Percentiles rank a stretch among this genome's conserved stretches.
Evolutionary conservation across 2,113 vertebrate genomes (phyloP).

Genomic region (Halichoerus grypus): DNA sequence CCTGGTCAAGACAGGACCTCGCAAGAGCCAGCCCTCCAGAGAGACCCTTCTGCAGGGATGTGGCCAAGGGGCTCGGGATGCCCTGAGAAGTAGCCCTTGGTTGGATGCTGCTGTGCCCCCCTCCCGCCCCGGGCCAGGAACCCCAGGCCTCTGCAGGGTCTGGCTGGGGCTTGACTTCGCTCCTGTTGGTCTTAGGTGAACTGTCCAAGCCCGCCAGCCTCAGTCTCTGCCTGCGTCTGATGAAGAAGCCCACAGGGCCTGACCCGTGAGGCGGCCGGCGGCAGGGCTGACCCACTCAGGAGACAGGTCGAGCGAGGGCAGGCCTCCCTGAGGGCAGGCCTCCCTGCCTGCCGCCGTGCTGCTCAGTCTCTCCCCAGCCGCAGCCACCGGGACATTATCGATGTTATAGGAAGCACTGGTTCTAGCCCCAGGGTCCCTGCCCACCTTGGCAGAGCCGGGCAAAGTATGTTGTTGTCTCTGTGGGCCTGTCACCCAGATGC

Average conservation of each 20-base stretch:
- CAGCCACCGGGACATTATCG: background rate
- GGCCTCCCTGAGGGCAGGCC: too few species aligned
- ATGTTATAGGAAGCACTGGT: background rate
- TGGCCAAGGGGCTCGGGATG: background rate
- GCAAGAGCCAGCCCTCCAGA: background rate
- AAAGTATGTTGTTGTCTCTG: background rate
- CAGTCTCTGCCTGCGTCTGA: too few species aligned
- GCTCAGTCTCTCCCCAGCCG: background rate
- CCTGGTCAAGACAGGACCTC: too few species aligned
- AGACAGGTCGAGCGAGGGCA: background rate
- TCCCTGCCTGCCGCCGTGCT: background rate
- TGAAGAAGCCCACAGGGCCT: too few species aligned
- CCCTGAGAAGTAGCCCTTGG: too few species aligned
- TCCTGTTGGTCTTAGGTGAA: background rate
- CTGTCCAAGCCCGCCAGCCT: background rate
- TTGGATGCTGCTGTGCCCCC: background rate
- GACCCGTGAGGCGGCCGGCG: too few species aligned
- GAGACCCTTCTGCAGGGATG: background rate
- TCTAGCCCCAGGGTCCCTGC: background rate
- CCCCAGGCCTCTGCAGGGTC: background rate
- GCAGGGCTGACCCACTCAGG: too few species aligned
- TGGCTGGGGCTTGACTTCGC: background rate
- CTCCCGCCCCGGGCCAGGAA: background rate
- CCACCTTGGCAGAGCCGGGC: background rate
- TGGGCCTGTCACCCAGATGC: background rate